phyloP scores from a whole-genome alignment of 2,113 vertebrate species.

The Salvelinus sp. region DNA sequence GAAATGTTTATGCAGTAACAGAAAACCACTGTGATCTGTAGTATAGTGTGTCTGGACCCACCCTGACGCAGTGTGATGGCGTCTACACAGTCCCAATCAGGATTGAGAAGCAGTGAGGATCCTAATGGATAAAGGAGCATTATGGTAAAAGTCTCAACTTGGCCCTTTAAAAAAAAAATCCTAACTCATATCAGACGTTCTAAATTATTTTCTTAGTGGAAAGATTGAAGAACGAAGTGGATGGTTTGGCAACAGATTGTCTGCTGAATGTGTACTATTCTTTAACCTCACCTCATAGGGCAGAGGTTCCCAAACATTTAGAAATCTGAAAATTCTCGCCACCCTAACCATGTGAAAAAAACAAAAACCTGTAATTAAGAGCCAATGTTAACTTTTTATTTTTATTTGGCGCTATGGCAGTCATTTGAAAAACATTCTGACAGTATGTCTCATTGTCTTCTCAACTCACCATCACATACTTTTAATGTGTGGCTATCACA shows the following conservation, averaged over 20 bases:
- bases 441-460: too few species aligned
- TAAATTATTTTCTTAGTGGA: constrained; percentile 45
- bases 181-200: constrained; percentile 63
- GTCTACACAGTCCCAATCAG: constrained; percentile 49
- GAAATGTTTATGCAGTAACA: too few species aligned
- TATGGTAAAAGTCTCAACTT: constrained; percentile 52
- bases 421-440: too few species aligned
- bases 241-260: neutral
- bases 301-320: neutral
- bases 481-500: too few species aligned
- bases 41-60: neutral
- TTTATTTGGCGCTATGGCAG: too few species aligned
- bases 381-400: too few species aligned
- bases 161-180: constrained; percentile 49
- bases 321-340: too few species aligned
- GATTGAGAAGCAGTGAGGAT: constrained; percentile 20
- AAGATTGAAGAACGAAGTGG: neutral
- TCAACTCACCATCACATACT: too few species aligned
- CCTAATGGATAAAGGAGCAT: constrained; percentile 25
- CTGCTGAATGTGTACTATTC: neutral
- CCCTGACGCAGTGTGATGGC: constrained; percentile 31
- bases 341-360: too few species aligned
- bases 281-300: neutral
- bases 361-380: too few species aligned
- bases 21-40: constrained; percentile 39